Evolutionary conservation across 2,888 invertebrate species (phyloP).

Genomic region (Rhabditophanes sp.): DNA sequence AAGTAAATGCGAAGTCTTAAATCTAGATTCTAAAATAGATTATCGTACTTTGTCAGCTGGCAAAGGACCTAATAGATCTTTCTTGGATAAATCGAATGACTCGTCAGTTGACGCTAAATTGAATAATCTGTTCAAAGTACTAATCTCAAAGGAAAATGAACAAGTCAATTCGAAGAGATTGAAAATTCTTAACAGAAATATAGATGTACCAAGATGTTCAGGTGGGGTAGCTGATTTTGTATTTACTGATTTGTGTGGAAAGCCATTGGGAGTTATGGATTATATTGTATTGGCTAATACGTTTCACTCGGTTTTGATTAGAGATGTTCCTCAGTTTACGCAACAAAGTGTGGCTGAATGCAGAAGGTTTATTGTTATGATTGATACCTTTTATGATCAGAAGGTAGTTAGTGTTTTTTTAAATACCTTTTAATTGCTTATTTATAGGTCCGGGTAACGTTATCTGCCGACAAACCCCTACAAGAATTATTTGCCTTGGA

Average conservation of each 20-base stretch:
- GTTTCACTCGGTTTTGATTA: constrained; percentile 71
- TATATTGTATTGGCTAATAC: constrained; percentile 65
- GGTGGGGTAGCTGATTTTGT: constrained; percentile 75
- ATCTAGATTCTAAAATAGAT: constrained; percentile 81
- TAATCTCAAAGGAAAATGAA: constrained; percentile 76
- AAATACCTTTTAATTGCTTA: background rate
- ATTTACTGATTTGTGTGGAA: constrained; percentile 60
- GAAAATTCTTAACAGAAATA: constrained; percentile 71
- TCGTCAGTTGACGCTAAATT: too few relatives aligned
- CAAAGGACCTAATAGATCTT: too few relatives aligned
- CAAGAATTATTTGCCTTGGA: constrained; percentile 56
- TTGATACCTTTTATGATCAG: constrained; percentile 89
- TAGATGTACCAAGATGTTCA: constrained; percentile 72
- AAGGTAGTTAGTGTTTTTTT: constrained; percentile 51
- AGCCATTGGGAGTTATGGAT: constrained; percentile 83
- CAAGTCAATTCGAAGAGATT: constrained; percentile 65
- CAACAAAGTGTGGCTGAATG: constrained; percentile 66
- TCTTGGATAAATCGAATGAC: too few relatives aligned
- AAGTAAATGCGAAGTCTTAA: constrained; percentile 59
- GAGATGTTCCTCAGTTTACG: constrained; percentile 70
- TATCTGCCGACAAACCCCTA: constrained; percentile 65
- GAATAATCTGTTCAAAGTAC: constrained; percentile 68
- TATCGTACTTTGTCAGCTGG: constrained; percentile 63
- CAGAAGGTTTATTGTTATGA: constrained; percentile 80
- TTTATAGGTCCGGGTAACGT: constrained; percentile 59